A percentile compares a stretch with the other conserved stretches of the same genome.
Evolutionary conservation across 2,797 vertebrate genomes (phyloP).

Genomic region (Glyptemys insculpta): DNA sequence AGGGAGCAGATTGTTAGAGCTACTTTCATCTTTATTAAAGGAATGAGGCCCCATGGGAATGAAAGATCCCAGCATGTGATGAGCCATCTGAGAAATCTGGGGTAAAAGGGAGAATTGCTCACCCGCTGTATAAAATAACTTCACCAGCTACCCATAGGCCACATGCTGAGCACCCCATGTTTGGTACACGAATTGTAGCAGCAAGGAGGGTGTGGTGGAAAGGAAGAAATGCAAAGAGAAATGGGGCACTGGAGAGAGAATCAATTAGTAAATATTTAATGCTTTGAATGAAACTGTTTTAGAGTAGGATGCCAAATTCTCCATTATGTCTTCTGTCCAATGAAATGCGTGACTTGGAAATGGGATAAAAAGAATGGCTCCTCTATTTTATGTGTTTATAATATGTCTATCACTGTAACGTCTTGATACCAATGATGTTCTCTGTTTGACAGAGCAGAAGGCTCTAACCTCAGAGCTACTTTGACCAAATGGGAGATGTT

Average conservation of each 20-base stretch:
- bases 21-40: not conserved
- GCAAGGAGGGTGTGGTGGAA: not conserved
- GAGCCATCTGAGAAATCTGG: not conserved
- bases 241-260: not conserved
- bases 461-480: not conserved
- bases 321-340: not conserved
- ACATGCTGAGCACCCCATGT: not conserved
- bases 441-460: not conserved
- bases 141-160: not conserved
- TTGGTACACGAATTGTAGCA: not conserved
- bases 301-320: not conserved
- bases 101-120: not conserved
- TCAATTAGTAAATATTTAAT: not conserved
- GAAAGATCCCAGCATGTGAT: not conserved
- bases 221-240: not conserved
- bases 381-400: not conserved
- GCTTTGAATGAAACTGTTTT: not conserved
- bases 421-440: too few relatives aligned
- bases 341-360: not conserved
- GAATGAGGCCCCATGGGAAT: not conserved
- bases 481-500: not conserved
- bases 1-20: not conserved
- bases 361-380: not conserved
- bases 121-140: not conserved
- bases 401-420: not conserved